A percentile compares a stretch with the other conserved stretches of the same genome.
phyloP scores from a whole-genome alignment of 2,113 vertebrate genomes.

The Vicugna pacos region DNA sequence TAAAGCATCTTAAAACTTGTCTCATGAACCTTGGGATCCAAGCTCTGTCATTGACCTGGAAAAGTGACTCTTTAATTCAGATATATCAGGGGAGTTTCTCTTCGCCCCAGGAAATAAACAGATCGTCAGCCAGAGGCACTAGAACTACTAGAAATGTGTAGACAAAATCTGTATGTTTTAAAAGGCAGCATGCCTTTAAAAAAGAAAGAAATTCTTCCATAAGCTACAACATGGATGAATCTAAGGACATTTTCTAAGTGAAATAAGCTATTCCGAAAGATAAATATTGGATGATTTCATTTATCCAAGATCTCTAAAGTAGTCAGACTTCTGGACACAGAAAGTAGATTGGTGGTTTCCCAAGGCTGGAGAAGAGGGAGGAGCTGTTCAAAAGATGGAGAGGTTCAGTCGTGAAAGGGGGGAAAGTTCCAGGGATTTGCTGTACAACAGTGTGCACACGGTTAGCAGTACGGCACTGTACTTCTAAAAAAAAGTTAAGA shows the following conservation, averaged over 20 bases:
- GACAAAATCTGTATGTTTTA: background rate
- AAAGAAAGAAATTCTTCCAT: background rate
- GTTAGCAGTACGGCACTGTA: background rate
- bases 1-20: background rate
- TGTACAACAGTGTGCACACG: background rate
- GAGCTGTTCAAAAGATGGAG: background rate
- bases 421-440: background rate
- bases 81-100: slow-evolving; percentile 5
- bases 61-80: background rate
- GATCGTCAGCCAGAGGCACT: background rate
- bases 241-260: background rate
- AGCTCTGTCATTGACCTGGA: background rate
- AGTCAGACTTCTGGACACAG: background rate
- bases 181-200: background rate
- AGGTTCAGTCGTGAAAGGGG: background rate
- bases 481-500: background rate
- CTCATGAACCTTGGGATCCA: background rate
- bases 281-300: background rate
- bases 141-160: background rate
- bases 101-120: slow-evolving; percentile 9
- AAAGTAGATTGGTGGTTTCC: background rate
- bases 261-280: slow-evolving; percentile 10
- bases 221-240: background rate
- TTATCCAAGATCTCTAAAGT: background rate
- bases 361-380: background rate